Base-by-base conservation (phyloP, 2,113 vertebrate species). In the Mesitornis unicolor region DNA sequence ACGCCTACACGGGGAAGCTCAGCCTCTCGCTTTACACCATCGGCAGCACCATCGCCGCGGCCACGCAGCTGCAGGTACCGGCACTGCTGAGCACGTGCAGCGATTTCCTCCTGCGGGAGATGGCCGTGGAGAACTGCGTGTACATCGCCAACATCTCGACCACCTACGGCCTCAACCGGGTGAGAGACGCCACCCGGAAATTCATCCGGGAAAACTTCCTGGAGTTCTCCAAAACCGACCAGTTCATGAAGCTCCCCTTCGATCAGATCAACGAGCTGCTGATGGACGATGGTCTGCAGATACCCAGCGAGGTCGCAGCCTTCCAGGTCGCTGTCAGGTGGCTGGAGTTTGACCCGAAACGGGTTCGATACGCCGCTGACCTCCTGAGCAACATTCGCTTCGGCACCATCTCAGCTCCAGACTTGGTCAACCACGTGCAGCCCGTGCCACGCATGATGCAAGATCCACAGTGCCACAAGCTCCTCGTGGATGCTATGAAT, bases 401-500 rank as follows among this genome's bases (percentile, higher is more conserved):
- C 0, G 98, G 98, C 95, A 99, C 98, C 8, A 98, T 99, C 96
- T 98, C 98, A 2, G 98, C 99, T 90, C 97, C 98, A 7, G 98
- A 99, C 97, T 95, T 99, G 92, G 98, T 99, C 79, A 98, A 98
- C 21, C 97, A 98, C 48, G 97, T 99, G 88, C 99, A 99, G 85
- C 98, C 98, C 5, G 98, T 98, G 75, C 98, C 98, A 29, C 96
- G 95, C 59, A 98, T 99, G 99, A 98, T 98, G 98, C 97, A 97
- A 91, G 98, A 99, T 57, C 97, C 98, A 0, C 98, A 98, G 71
- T 99, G 99, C 76, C 98, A 99, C 97, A 98, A 97, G 71, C 97
- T 99, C 87, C 97, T 99, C 25, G 98, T 99, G 80, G 98, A 99
- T n/a, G 99, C 98, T 67, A 98, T 99, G 98, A 99, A 99, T 97